phyloP scores from a whole-genome alignment of 2,888 invertebrate species.

The Temnothorax rugatulus region DNA sequence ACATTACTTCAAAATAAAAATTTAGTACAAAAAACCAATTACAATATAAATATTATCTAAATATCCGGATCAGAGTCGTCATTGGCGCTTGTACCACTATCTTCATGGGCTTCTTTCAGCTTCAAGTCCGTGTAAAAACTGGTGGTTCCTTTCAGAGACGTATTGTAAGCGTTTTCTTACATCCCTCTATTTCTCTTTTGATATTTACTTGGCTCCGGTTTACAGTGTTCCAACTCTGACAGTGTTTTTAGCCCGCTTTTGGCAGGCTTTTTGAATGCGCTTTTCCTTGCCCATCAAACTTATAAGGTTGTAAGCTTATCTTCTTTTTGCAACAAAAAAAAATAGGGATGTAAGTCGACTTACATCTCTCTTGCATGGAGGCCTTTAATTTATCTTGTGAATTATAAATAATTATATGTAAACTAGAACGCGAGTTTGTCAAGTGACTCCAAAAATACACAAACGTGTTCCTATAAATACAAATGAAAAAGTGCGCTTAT shows the following conservation, averaged over 20 bases:
- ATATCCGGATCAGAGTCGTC: no score
- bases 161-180: neutral
- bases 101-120: no score
- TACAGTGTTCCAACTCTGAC: no score
- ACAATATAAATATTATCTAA: no score
- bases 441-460: conserved; percentile 8
- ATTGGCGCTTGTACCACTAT: no score
- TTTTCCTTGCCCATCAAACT: neutral
- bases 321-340: neutral
- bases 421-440: neutral
- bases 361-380: neutral
- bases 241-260: no score
- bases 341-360: neutral
- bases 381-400: neutral
- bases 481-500: neutral
- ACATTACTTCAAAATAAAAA: no score
- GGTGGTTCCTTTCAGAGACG: neutral
- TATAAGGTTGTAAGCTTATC: neutral
- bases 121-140: no score
- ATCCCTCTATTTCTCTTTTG: neutral
- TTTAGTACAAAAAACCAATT: no score
- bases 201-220: no score
- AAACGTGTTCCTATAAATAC: neutral
- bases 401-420: conserved; percentile 3
- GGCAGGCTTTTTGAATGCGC: neutral